Conservation (phyloP, 2,797 vertebrate species). For the Rhinoraja longicauda region DNA sequence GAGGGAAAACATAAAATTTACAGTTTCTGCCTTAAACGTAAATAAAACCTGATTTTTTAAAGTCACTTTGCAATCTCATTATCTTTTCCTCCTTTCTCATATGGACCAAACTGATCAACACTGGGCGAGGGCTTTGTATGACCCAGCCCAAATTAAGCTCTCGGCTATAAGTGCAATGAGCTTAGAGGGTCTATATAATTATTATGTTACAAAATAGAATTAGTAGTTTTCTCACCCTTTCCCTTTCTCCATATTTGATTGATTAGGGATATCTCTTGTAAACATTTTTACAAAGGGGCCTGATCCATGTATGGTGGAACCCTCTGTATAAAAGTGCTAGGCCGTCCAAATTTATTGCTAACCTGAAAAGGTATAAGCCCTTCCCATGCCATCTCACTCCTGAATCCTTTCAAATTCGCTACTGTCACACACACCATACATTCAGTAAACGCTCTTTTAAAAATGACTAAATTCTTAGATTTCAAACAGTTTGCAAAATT, state of each 20-base stretch:
- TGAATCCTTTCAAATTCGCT: constrained; percentile 38
- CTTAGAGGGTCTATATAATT: constrained; percentile 43
- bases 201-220: constrained; percentile 51
- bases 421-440: constrained; percentile 26
- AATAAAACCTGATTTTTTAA: constrained; percentile 21
- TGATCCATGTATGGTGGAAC: constrained; percentile 16
- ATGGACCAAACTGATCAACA: constrained; percentile 37
- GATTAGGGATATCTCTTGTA: constrained; percentile 39
- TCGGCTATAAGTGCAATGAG: constrained; percentile 44
- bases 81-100: neutral
- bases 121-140: constrained; percentile 25
- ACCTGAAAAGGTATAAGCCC: constrained; percentile 29
- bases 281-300: constrained; percentile 38
- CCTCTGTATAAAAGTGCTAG: constrained; percentile 37
- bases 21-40: neutral
- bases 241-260: constrained; percentile 37
- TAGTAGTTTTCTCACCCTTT: constrained; percentile 47
- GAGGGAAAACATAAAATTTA: neutral
- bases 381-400: constrained; percentile 32
- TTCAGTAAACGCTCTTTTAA: constrained; percentile 35
- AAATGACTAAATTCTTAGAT: constrained; percentile 26
- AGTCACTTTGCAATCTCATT: neutral
- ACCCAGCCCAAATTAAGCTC: constrained; percentile 43
- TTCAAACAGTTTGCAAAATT: constrained; percentile 23
- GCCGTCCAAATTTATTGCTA: constrained; percentile 38